These are phyloP conservation scores for Idris sp. DNA, from an alignment of 1,140 invertebrate genomes.

Conservation along the genomic window DNA sequence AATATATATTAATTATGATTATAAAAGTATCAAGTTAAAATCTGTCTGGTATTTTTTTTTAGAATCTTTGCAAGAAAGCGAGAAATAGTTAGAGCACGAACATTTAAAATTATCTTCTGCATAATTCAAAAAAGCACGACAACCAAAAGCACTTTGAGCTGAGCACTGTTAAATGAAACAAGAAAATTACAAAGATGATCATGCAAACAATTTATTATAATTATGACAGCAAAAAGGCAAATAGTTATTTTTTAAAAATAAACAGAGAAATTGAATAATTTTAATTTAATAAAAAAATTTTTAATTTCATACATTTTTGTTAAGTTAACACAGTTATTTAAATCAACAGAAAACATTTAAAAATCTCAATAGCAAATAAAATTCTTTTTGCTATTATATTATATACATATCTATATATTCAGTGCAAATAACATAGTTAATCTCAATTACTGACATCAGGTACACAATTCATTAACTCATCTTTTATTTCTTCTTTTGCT, in stretches of 20 bases:
- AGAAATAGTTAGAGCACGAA: slow-evolving; percentile 54
- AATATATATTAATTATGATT: no score
- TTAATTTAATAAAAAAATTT: no score
- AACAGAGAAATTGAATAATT: no score
- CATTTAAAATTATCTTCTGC: slow-evolving; percentile 40
- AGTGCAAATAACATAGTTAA: slow-evolving; percentile 6
- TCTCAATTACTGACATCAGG: slow-evolving; percentile 5
- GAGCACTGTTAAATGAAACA: slow-evolving; percentile 24
- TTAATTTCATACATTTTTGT: no score
- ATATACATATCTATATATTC: slow-evolving; percentile 7
- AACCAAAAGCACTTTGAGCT: slow-evolving; percentile 45
- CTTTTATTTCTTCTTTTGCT: slow-evolving; percentile 19
- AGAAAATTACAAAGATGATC: slow-evolving; percentile 35
- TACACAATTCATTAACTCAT: slow-evolving; percentile 30
- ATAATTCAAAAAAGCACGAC: slow-evolving; percentile 47
- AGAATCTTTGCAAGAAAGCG: slow-evolving; percentile 38
- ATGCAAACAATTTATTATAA: slow-evolving; percentile 9
- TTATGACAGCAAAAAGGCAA: background rate
- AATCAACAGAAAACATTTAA: no score
- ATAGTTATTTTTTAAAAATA: no score
- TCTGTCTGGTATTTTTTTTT: no score
- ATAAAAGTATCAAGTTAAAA: no score
- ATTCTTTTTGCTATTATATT: slow-evolving; percentile 1
- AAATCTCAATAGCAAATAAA: no score
- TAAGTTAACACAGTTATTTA: no score